Conservation (phyloP, 2,113 vertebrate species). For the Fukomys damarensis region DNA sequence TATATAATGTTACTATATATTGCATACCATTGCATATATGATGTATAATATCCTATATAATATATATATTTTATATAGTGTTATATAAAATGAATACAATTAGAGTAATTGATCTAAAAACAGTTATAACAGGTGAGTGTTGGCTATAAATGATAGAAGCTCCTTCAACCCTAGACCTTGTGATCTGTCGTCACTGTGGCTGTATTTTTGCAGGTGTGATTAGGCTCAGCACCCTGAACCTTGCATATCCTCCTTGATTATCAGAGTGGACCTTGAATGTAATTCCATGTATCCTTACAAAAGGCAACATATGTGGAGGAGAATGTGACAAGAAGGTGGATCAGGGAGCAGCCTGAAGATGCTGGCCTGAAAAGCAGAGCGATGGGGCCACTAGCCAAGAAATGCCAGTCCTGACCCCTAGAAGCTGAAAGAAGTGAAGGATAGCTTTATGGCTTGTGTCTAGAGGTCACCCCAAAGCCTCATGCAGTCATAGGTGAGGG, state of each 20-base stretch:
- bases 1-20: background rate
- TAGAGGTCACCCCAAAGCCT: too few species aligned
- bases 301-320: background rate
- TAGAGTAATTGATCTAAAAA: slow-evolving; percentile 8
- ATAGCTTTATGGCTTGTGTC: too few species aligned
- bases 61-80: background rate
- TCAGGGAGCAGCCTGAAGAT: background rate
- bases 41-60: background rate
- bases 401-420: background rate
- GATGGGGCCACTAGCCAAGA: background rate
- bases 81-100: background rate
- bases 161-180: background rate
- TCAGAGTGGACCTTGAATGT: background rate
- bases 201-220: background rate
- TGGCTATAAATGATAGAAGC: background rate
- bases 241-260: background rate
- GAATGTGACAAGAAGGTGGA: background rate
- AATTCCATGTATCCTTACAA: background rate
- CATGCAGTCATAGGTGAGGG: too few species aligned
- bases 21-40: background rate
- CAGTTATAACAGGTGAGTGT: background rate
- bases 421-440: background rate
- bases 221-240: background rate
- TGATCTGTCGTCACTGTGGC: background rate
- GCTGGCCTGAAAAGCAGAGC: background rate